Conservation (phyloP, 2,888 invertebrate genomes). For the Leucophora obtusa region DNA sequence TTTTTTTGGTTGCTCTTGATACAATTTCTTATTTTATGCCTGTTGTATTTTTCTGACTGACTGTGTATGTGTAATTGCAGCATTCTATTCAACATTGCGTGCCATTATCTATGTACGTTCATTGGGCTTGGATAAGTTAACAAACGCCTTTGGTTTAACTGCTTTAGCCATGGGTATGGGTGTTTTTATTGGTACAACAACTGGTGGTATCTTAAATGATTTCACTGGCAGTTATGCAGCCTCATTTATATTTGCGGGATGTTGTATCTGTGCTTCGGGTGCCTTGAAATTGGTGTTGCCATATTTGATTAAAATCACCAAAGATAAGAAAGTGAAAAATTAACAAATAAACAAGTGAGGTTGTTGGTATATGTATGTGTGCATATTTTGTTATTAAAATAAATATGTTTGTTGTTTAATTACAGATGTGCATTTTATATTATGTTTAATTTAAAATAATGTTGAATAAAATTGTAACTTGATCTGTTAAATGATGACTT, state of each 20-base stretch:
- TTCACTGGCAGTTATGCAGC: slow-evolving; percentile 63
- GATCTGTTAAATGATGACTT: too few relatives aligned
- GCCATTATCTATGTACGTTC: slow-evolving; percentile 88
- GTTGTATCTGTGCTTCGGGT: slow-evolving; percentile 70
- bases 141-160: slow-evolving; percentile 88
- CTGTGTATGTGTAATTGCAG: slow-evolving; percentile 77
- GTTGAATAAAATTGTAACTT: background rate
- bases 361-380: too few relatives aligned
- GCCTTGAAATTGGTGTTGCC: slow-evolving; percentile 70
- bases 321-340: slow-evolving; percentile 45
- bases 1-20: background rate
- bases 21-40: background rate
- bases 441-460: slow-evolving; percentile 1
- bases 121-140: slow-evolving; percentile 86
- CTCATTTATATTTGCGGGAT: slow-evolving; percentile 72
- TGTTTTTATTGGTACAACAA: slow-evolving; percentile 82
- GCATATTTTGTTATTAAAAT: background rate
- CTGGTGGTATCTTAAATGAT: slow-evolving; percentile 75
- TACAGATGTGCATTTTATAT: background rate
- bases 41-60: background rate
- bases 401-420: background rate
- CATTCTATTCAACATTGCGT: slow-evolving; percentile 86
- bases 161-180: slow-evolving; percentile 88
- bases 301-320: slow-evolving; percentile 21
- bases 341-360: background rate